Base-by-base conservation (phyloP, 2,888 invertebrate genomes). In the Ariolimax columbianus region DNA sequence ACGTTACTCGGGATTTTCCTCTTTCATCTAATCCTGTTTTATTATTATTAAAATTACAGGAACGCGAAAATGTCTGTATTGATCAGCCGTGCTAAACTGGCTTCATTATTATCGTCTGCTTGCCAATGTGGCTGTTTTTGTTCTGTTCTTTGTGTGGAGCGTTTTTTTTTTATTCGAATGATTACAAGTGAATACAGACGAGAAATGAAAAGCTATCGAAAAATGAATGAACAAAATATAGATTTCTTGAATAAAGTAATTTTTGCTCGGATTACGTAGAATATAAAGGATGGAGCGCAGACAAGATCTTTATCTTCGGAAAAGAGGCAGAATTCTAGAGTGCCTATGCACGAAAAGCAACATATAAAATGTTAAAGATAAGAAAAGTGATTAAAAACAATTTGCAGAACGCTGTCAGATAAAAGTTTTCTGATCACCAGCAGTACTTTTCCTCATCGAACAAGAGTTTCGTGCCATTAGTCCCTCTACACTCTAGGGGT, bases 1-100 rank as follows among this genome's bases (percentile, higher is more conserved):
- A 38, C 68, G 72, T 40, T 72, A 7, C 7, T 72, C 23, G 1
- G 4, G 38, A 6, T 40, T 38, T 72, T 26, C 38, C 26, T 26
- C 26, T 40, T 40, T 40, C 40, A 40, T 72, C 38, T 40, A 72
- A 40, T 72, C 38, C 23, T 72, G 17, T 72, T 40, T 40, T 38
- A 72, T 26, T 72, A 40, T 72, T 72, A 38, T 72, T 72, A 26
- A 72, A 72, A 72, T 72, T 72, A 26, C 40, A 40, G 40, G 26
- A 14, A 72, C 38, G n/a, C 0, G 40, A 40, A 72, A 40, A 68
- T 72, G 38, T 72, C 6, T 11, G 0, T 72, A 72, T 72, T 72
- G 72, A 72, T 72, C 11, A 23, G n/a, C 40, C 7, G 11, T 38
- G 1, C 72, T 23, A 38, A 36, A 72, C 40, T 38, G 11, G 72